Evolutionary conservation across 2,797 vertebrate genomes (phyloP).

Genomic region (Myotis planiceps): DNA sequence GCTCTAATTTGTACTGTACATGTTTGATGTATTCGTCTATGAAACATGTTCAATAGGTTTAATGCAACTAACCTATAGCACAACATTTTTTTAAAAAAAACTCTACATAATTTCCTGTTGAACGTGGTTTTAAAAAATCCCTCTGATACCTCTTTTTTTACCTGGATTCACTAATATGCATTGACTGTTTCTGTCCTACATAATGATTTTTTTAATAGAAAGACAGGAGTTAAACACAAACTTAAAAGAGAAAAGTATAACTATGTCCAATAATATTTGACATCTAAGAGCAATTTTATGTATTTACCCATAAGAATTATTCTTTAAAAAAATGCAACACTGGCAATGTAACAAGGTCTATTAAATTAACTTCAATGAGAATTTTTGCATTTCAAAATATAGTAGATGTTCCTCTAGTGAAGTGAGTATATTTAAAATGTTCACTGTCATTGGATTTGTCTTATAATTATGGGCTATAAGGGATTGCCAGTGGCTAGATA

Average conservation of each 20-base stretch:
- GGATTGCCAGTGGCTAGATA: neutral
- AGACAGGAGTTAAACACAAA: neutral
- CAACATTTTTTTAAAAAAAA: neutral
- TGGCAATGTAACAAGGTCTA: neutral
- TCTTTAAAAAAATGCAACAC: neutral
- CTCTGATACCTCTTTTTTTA: neutral
- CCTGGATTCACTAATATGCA: neutral
- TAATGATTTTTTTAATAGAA: neutral
- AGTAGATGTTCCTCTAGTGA: neutral
- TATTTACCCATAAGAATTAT: neutral
- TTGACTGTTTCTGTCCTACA: neutral
- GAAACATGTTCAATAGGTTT: conserved; percentile 25
- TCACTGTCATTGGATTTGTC: neutral
- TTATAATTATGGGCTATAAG: neutral
- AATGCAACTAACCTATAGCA: neutral
- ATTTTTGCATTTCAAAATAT: conserved; percentile 22
- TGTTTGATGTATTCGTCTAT: neutral
- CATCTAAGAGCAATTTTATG: neutral
- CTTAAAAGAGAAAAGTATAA: neutral
- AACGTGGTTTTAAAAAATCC: neutral
- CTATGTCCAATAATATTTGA: neutral
- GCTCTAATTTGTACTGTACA: neutral
- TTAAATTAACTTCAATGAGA: neutral
- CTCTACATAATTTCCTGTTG: neutral
- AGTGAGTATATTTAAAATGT: neutral